Percentiles rank a stretch among this genome's conserved stretches.
Conservation (phyloP, 2,113 vertebrate genomes). For the Onychostoma macrolepis region DNA sequence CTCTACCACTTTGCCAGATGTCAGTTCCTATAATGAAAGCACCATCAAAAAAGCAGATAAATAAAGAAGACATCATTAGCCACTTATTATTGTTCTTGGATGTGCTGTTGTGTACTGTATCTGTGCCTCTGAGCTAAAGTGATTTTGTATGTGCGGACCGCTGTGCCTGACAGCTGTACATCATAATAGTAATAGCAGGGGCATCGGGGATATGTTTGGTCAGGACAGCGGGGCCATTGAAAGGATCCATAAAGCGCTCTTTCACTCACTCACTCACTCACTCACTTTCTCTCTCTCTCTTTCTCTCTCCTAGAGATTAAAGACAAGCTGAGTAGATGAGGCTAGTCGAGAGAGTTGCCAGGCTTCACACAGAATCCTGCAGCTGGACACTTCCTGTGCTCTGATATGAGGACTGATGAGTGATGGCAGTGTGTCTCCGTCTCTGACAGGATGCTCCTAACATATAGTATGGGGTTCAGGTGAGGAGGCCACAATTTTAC, state of each 20-base stretch:
- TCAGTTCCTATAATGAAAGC: constrained; percentile 44
- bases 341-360: constrained; percentile 23
- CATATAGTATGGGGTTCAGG: neutral
- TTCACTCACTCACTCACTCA: constrained; percentile 65
- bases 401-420: constrained; percentile 5
- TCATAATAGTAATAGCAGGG: constrained; percentile 74
- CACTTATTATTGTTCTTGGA: constrained; percentile 34
- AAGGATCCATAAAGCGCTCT: constrained; percentile 71
- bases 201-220: constrained; percentile 66
- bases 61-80: constrained; percentile 34
- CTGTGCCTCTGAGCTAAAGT: constrained; percentile 13
- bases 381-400: constrained; percentile 27
- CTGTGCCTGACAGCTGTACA: constrained; percentile 62
- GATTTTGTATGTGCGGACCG: constrained; percentile 14
- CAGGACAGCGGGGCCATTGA: constrained; percentile 70
- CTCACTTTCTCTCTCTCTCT: constrained; percentile 50
- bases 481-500: constrained; percentile 2
- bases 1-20: constrained; percentile 42
- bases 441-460: neutral
- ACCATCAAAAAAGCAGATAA: constrained; percentile 15
- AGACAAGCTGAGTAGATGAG: constrained; percentile 15
- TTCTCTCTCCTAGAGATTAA: constrained; percentile 23
- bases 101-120: constrained; percentile 28
- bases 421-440: constrained; percentile 6
- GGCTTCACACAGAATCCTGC: constrained; percentile 10